Conservation (phyloP, 2,888 invertebrate species). For the Aleiodes leptofemur region DNA sequence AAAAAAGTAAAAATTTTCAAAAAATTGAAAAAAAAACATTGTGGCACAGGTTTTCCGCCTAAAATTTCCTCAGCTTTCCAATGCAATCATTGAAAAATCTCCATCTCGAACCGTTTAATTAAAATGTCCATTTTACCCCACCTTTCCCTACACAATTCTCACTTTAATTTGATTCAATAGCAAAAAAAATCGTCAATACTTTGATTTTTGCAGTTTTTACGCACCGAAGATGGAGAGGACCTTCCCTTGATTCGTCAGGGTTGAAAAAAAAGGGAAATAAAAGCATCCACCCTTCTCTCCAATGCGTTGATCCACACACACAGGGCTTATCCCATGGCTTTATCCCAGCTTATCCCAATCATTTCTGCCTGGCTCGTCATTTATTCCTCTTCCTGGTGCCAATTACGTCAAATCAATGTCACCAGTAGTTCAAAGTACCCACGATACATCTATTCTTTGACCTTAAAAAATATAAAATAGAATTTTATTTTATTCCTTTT, state of each 20-base stretch:
- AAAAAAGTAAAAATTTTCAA: too few relatives aligned
- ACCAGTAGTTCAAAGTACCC: slow-evolving; percentile 47
- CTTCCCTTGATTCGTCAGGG: neutral
- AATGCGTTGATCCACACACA: slow-evolving; percentile 55
- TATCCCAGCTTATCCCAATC: slow-evolving; percentile 74
- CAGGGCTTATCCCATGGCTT: slow-evolving; percentile 73
- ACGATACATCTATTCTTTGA: neutral
- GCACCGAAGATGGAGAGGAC: neutral
- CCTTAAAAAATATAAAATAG: slow-evolving; percentile 2
- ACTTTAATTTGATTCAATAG: too few relatives aligned
- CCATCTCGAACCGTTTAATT: too few relatives aligned
- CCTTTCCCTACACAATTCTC: too few relatives aligned
- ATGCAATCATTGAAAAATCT: too few relatives aligned
- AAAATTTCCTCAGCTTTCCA: too few relatives aligned
- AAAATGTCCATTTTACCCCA: too few relatives aligned
- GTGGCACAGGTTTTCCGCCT: too few relatives aligned
- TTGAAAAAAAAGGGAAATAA: slow-evolving; percentile 27
- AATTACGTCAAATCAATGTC: slow-evolving; percentile 75
- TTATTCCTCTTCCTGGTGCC: slow-evolving; percentile 70
- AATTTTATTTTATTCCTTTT: neutral
- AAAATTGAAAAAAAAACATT: too few relatives aligned
- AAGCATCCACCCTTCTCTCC: slow-evolving; percentile 35
- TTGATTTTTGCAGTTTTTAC: too few relatives aligned
- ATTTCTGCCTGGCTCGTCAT: slow-evolving; percentile 68
- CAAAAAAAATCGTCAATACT: too few relatives aligned